phyloP scores from a whole-genome alignment of 2,888 invertebrate genomes.

The Heteromyza rotundicornis region DNA sequence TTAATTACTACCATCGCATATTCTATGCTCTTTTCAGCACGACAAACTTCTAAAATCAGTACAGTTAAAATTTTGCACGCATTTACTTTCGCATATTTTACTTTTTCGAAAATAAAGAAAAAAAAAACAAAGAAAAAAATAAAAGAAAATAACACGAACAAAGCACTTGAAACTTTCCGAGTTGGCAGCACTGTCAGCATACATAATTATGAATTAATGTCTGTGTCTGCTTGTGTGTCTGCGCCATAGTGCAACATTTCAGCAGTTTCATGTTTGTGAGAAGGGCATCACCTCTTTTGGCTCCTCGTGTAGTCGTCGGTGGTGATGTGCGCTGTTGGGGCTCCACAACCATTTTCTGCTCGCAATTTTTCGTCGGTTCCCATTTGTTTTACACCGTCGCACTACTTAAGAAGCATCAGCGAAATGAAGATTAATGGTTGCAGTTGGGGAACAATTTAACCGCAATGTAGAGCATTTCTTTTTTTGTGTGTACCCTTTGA shows the following conservation, averaged over 20 bases:
- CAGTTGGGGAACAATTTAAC: constrained; percentile 39
- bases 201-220: constrained; percentile 59
- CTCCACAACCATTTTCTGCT: background rate
- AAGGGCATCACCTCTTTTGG: too few relatives aligned
- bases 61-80: constrained; percentile 21
- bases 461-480: constrained; percentile 18
- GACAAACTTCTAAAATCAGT: constrained; percentile 25
- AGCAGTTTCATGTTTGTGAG: too few relatives aligned
- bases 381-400: constrained; percentile 30
- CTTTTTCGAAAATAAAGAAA: too few relatives aligned
- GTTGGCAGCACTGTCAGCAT: constrained; percentile 50
- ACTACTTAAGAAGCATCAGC: constrained; percentile 30
- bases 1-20: too few relatives aligned
- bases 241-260: too few relatives aligned
- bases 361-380: constrained; percentile 21
- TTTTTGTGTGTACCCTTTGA: background rate
- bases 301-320: constrained; percentile 7
- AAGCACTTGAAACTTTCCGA: constrained; percentile 18
- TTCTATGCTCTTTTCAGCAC: background rate
- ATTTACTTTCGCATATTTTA: constrained; percentile 47
- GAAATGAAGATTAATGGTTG: constrained; percentile 59
- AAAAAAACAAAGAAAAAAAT: too few relatives aligned
- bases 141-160: too few relatives aligned
- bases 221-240: constrained; percentile 9
- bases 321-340: background rate